These are phyloP conservation scores for Lethrus apterus DNA, from an alignment of 1,140 invertebrate genomes.

Conservation along the genomic window DNA sequence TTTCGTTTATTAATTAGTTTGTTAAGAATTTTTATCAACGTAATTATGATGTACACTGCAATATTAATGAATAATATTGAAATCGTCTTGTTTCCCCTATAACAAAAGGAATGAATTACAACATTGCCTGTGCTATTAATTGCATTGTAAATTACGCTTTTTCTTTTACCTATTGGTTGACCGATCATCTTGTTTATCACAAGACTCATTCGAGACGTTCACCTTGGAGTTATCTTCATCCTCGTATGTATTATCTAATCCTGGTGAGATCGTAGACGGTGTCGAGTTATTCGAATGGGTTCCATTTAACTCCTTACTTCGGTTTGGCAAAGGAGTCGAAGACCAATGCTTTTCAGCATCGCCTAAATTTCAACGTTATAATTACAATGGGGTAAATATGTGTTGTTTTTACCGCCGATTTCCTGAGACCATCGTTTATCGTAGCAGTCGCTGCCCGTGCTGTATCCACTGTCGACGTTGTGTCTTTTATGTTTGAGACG, in stretches of 20 bases:
- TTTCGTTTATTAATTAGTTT: constrained; percentile 4
- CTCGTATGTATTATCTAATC: constrained; percentile 45
- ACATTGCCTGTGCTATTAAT: too few species aligned
- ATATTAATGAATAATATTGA: background rate
- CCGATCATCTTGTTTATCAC: background rate
- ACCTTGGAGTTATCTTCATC: constrained; percentile 40
- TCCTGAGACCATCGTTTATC: constrained; percentile 85
- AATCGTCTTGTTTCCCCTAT: constrained; percentile 10
- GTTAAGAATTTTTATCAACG: constrained; percentile 10
- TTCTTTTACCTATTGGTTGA: background rate
- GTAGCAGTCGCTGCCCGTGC: constrained; percentile 68
- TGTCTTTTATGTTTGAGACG: constrained; percentile 54
- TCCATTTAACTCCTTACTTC: constrained; percentile 42
- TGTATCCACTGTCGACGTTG: constrained; percentile 84
- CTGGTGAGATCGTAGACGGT: constrained; percentile 54
- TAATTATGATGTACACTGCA: constrained; percentile 5
- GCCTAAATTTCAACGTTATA: constrained; percentile 14
- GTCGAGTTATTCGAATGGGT: constrained; percentile 50
- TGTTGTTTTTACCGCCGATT: constrained; percentile 44
- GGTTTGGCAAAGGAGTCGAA: constrained; percentile 43
- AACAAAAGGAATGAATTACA: constrained; percentile 4
- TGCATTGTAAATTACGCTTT: too few species aligned
- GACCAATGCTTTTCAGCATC: constrained; percentile 33
- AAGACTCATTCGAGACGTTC: background rate
- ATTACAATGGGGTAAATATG: constrained; percentile 2